Conservation (phyloP, 2,113 vertebrate species). For the Hymenochirus boettgeri region DNA sequence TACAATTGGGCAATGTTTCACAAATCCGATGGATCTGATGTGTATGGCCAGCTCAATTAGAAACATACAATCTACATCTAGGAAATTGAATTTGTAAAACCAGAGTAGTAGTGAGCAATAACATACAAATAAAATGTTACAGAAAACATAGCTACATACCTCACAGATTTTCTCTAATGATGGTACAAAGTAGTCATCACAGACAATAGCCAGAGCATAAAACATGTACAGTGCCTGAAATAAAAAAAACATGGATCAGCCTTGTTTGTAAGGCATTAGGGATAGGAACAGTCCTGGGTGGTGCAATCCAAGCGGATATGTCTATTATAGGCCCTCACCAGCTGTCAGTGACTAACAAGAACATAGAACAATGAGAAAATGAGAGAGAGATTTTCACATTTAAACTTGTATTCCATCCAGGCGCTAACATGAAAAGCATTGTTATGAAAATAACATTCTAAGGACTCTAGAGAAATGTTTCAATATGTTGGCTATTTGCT, state of each 20-base stretch:
- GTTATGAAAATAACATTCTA: background rate
- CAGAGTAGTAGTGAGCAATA: background rate
- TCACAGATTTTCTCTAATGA: slow-evolving; percentile 96
- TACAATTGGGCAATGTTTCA: no score
- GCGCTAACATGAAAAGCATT: background rate
- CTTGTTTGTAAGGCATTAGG: background rate
- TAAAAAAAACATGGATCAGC: slow-evolving; percentile 18
- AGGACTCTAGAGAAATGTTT: background rate
- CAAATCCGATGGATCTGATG: no score
- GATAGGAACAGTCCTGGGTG: background rate
- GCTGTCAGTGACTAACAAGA: background rate
- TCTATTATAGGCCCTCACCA: background rate
- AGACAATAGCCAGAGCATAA: slow-evolving; percentile 90
- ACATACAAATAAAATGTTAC: background rate
- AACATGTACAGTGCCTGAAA: slow-evolving; percentile 94
- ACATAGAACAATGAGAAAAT: background rate
- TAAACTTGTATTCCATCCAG: background rate
- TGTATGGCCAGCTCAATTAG: no score
- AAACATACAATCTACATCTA: no score
- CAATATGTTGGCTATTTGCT: background rate
- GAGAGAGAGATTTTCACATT: background rate
- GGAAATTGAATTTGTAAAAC: no score
- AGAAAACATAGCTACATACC: slow-evolving; percentile 58
- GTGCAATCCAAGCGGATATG: background rate
- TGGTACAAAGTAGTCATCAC: slow-evolving; percentile 94